Evolutionary conservation across 2,113 vertebrate species (phyloP), one percentile per base, ranked within the genome.

Genomic region (Poeciliopsis occidentalis): DNA sequence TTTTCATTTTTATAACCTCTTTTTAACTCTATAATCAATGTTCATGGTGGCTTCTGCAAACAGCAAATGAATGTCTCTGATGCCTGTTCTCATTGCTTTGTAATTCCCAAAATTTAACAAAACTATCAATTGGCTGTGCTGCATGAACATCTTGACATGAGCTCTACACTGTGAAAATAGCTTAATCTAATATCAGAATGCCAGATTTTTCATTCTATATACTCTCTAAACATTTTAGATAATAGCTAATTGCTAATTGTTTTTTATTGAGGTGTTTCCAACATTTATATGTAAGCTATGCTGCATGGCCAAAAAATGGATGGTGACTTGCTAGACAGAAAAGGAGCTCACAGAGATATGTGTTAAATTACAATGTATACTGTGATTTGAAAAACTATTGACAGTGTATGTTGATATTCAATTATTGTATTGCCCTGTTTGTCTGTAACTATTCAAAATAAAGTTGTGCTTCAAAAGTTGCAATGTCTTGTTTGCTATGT

Each of bases 361-460:
- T 71, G 47, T 71, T 73, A 13, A 15, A 65, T 76, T 17, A 24
- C 69, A 69, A 73, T 64, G n/a, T 72, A 67, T 37, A 62, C 22
- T 64, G 34, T 84, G 44, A 67, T 60, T 60, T 15, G 12, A 19
- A 32, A 71, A 2, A 2, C 15, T 13, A 10, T 41, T 41, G 3
- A 64, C 41, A 47, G 27, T 62, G 30, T 37, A 8, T 68, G 34
- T 79, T 37, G 30, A 83, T 69, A 82, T 73, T 67, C 47, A 64
- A 72, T 64, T 0, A 34, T 19, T 29, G 34, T 3, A 44, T 67
- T 80, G 64, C 74, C 29, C 12, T 72, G 64, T 88, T 76, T 75
- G 69, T 70, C 24, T 79, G 26, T 87, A 51, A 41, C 19, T 32
- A 54, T 79, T 69, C n/a, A 29, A 3, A 24, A 71, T 88, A 85